A percentile compares a stretch with the other conserved stretches of the same genome.
These are phyloP conservation scores for Gastrophryne carolinensis DNA, from an alignment of 2,797 vertebrate species.

Conservation along the genomic window DNA sequence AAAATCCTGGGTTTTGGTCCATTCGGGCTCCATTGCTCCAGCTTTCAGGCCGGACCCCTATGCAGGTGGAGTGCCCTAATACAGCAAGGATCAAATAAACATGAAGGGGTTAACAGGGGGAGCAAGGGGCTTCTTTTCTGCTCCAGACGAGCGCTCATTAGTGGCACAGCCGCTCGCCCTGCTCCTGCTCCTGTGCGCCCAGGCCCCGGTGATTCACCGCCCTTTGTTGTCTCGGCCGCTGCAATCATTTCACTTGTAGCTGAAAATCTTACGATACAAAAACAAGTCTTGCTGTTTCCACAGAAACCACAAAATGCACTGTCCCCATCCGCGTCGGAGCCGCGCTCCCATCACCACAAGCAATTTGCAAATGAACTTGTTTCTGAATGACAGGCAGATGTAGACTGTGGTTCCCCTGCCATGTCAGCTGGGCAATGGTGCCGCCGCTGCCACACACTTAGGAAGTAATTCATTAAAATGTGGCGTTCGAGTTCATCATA, in stretches of 20 bases:
- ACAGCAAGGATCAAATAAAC: no score
- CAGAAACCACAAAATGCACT: constrained; percentile 18
- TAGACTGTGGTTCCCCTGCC: no score
- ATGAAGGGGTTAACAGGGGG: neutral
- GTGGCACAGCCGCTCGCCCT: neutral
- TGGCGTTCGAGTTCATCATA: no score
- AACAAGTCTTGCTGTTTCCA: constrained; percentile 7
- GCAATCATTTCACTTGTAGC: neutral
- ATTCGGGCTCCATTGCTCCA: no score
- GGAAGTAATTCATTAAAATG: no score
- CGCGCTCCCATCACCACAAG: neutral
- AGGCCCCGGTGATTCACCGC: neutral
- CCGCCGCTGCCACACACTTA: no score
- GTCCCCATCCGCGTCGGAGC: neutral
- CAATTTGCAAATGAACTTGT: neutral
- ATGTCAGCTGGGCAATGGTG: no score
- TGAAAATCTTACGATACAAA: constrained; percentile 10
- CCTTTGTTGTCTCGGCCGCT: constrained; percentile 5
- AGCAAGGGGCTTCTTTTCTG: neutral
- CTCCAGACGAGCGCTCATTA: neutral
- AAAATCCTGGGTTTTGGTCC: no score
- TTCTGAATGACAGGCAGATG: neutral
- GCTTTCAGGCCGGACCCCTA: no score
- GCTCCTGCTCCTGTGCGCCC: neutral
- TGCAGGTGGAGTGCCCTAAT: no score